These are phyloP conservation scores for Morpho deidamia DNA, from an alignment of 2,888 invertebrate genomes.

Conservation along the genomic window DNA sequence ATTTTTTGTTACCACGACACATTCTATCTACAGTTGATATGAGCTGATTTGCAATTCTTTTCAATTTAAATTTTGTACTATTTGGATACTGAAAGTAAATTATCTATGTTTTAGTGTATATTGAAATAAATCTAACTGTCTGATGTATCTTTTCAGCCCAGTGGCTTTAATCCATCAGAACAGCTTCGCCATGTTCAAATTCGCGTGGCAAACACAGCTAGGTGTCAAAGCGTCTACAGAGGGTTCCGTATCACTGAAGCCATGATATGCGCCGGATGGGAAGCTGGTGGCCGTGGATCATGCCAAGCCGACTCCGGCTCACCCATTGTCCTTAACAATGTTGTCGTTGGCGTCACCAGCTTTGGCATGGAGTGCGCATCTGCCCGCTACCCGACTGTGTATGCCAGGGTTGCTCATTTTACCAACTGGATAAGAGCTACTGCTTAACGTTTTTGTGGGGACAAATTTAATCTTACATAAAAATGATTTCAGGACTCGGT, in stretches of 20 bases:
- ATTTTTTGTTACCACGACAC: too few relatives aligned
- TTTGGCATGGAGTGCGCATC: conserved; percentile 33
- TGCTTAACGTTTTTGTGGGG: not conserved
- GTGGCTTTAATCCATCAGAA: conserved; percentile 27
- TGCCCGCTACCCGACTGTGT: conserved; percentile 32
- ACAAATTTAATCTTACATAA: too few relatives aligned
- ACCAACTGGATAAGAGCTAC: conserved; percentile 4
- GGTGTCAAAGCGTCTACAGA: conserved; percentile 33
- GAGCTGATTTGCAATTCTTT: too few relatives aligned
- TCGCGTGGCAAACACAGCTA: conserved; percentile 30
- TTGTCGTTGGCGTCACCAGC: conserved; percentile 37
- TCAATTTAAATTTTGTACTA: too few relatives aligned
- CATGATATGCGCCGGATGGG: conserved; percentile 42
- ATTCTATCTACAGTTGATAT: too few relatives aligned
- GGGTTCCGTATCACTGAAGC: conserved; percentile 23
- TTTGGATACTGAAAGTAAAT: too few relatives aligned
- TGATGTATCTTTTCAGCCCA: conserved; percentile 12
- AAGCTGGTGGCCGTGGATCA: conserved; percentile 35
- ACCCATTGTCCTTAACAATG: conserved; percentile 35
- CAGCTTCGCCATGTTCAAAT: conserved; percentile 38
- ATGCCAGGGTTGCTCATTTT: conserved; percentile 9
- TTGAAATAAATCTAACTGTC: not conserved
- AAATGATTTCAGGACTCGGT: too few relatives aligned
- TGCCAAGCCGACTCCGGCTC: conserved; percentile 47
- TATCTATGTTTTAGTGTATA: too few relatives aligned